These are phyloP conservation scores for Procambarus clarkii DNA, from an alignment of 1,140 invertebrate genomes.

Conservation along the genomic window DNA sequence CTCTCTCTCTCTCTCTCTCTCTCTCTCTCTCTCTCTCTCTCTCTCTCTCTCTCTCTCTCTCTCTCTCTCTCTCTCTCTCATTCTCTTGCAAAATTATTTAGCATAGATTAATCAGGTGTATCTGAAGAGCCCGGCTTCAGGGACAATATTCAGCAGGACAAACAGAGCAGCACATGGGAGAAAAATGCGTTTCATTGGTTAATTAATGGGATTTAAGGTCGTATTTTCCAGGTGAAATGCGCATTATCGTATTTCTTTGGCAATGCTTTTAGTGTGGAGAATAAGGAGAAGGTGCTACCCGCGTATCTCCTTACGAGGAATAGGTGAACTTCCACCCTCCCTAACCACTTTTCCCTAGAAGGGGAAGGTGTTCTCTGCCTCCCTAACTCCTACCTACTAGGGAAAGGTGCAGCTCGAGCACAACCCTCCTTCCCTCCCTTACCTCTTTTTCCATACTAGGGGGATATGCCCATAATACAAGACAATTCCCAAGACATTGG, in stretches of 20 bases:
- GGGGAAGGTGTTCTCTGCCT: background rate
- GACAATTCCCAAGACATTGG: constrained; percentile 50
- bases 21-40: no score
- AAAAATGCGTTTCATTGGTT: constrained; percentile 38
- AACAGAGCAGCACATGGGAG: constrained; percentile 15
- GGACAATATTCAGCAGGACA: background rate
- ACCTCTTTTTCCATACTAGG: background rate
- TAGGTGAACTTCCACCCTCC: no score
- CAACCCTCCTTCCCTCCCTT: background rate
- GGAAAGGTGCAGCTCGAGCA: no score
- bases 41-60: no score
- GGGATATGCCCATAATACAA: constrained; percentile 27
- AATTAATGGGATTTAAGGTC: constrained; percentile 46
- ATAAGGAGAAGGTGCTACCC: background rate
- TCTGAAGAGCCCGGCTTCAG: background rate
- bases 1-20: no score
- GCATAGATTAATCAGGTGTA: constrained; percentile 29
- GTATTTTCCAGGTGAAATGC: constrained; percentile 48
- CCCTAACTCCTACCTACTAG: background rate
- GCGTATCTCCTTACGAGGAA: no score
- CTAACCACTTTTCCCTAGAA: no score
- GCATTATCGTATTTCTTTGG: constrained; percentile 44
- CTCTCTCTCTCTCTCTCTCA: no score
- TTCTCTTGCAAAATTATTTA: constrained; percentile 8
- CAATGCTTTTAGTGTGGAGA: constrained; percentile 36